Evolutionary conservation across 2,113 vertebrate genomes (phyloP).

Genomic region (Fregetta grallaria): DNA sequence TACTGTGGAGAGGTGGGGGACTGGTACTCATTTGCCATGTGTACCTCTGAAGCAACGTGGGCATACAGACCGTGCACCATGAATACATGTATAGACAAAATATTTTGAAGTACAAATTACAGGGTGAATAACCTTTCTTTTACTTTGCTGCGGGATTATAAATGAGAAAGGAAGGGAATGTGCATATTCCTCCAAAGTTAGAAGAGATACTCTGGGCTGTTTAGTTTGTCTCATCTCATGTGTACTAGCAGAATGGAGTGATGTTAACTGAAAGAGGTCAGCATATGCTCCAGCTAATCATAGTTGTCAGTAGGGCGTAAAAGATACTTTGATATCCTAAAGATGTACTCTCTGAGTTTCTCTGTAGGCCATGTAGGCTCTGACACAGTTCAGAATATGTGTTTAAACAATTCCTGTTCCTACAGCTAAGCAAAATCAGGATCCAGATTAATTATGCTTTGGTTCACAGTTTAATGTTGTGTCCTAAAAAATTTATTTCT

Average conservation of each 20-base stretch:
- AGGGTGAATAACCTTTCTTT: not conserved
- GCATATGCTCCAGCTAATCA: constrained; percentile 17
- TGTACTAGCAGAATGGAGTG: not conserved
- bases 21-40: not conserved
- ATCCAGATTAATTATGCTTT: constrained; percentile 35
- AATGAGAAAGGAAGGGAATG: not conserved
- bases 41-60: not conserved
- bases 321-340: not conserved
- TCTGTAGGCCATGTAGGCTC: not conserved
- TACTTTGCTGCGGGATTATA: not conserved
- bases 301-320: not conserved
- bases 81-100: not conserved
- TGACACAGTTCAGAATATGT: not conserved
- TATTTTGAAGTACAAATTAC: not conserved
- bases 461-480: not conserved
- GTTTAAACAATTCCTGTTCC: not conserved
- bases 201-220: not conserved
- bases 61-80: not conserved
- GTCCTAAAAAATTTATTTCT: constrained; percentile 34
- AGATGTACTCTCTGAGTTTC: not conserved
- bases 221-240: not conserved
- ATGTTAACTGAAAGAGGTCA: constrained; percentile 40
- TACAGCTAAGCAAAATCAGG: not conserved
- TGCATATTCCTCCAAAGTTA: not conserved
- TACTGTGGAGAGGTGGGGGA: not conserved